These are phyloP conservation scores for Dryomyza anilis DNA, from an alignment of 2,888 invertebrate species.

Conservation along the genomic window DNA sequence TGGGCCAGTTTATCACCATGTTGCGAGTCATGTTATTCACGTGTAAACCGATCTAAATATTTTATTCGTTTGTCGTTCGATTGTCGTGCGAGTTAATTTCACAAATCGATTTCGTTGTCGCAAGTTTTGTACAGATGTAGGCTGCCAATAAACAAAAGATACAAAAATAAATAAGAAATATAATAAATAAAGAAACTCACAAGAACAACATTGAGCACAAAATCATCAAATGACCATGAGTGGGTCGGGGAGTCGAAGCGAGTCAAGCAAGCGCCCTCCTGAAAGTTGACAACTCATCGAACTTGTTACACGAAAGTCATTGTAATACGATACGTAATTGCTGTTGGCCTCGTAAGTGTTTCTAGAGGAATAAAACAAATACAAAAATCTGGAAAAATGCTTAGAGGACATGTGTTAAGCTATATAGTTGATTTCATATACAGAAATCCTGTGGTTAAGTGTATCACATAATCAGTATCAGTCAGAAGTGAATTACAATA, in stretches of 20 bases:
- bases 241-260: neutral
- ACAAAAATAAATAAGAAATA: too few relatives aligned
- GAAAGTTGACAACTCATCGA: slow-evolving; percentile 57
- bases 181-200: neutral
- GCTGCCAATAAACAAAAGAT: too few relatives aligned
- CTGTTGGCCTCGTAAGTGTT: slow-evolving; percentile 59
- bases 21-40: slow-evolving; percentile 52
- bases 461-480: too few relatives aligned
- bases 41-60: slow-evolving; percentile 57
- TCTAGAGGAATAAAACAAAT: too few relatives aligned
- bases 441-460: too few relatives aligned
- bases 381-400: too few relatives aligned
- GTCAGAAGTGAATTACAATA: too few relatives aligned
- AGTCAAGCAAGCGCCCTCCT: neutral
- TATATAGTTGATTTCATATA: too few relatives aligned
- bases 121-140: slow-evolving; percentile 15
- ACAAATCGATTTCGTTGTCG: slow-evolving; percentile 24
- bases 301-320: slow-evolving; percentile 51
- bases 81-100: slow-evolving; percentile 4
- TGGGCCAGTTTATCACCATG: slow-evolving; percentile 38
- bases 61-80: slow-evolving; percentile 44
- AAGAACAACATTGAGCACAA: neutral
- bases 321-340: slow-evolving; percentile 61
- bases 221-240: neutral
- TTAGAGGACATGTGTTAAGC: too few relatives aligned